Evolutionary conservation across 2,888 invertebrate genomes (phyloP).

Genomic region (Oligia strigilis): DNA sequence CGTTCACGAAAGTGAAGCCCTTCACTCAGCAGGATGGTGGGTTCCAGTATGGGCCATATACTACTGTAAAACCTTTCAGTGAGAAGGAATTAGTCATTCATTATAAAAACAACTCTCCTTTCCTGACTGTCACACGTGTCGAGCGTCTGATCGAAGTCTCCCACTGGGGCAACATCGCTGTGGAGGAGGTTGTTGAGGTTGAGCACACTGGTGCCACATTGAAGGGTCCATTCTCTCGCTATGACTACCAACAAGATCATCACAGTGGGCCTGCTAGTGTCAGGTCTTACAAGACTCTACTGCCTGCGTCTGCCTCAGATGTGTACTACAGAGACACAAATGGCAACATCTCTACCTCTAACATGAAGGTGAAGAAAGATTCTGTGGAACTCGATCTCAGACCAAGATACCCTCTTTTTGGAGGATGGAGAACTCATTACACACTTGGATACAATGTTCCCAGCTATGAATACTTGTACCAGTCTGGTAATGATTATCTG

Average conservation of each 20-base stretch:
- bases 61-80: conserved; percentile 91
- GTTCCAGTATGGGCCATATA: conserved; percentile 97
- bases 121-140: conserved; percentile 97
- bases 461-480: conserved; percentile 98
- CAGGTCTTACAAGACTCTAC: conserved; percentile 96
- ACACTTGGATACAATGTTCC: conserved; percentile 99
- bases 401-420: conserved; percentile 99
- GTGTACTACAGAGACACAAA: conserved; percentile 99
- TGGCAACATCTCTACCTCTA: conserved; percentile 99
- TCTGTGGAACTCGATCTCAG: conserved; percentile 98
- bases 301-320: conserved; percentile 97
- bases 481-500: conserved; percentile 94
- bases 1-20: conserved; percentile 95
- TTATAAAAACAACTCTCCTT: conserved; percentile 98
- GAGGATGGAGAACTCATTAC: conserved; percentile 99
- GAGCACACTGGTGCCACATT: conserved; percentile 97
- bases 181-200: conserved; percentile 98
- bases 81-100: conserved; percentile 94
- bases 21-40: conserved; percentile 94
- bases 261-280: conserved; percentile 97
- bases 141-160: conserved; percentile 98
- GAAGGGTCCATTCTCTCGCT: conserved; percentile 98
- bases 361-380: conserved; percentile 96
- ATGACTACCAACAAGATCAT: conserved; percentile 98
- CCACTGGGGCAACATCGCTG: conserved; percentile 99